phyloP scores from a whole-genome alignment of 2,113 vertebrate species.

The Numenius arquata region DNA sequence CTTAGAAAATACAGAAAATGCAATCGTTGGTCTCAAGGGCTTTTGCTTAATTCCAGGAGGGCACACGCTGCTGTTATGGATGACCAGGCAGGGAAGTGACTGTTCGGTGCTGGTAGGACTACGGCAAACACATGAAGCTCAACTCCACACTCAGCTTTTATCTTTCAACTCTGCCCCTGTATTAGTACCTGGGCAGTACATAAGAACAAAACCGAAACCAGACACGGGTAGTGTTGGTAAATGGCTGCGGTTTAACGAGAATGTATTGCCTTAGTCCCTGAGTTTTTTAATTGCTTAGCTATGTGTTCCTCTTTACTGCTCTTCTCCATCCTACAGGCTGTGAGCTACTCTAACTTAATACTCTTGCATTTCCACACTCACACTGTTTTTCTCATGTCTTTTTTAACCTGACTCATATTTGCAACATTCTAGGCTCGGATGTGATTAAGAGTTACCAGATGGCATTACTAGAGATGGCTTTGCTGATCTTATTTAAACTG shows the following conservation, averaged over 20 bases:
- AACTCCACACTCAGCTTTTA: not conserved
- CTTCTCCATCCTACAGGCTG: not conserved
- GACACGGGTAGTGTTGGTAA: rapidly evolving
- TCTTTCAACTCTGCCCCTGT: not conserved
- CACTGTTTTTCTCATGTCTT: not conserved
- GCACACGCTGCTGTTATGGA: rapidly evolving
- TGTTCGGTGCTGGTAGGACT: not conserved
- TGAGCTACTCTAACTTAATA: not conserved
- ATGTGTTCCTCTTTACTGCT: not conserved
- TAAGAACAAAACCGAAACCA: not conserved
- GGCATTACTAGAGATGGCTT: constrained; percentile 22
- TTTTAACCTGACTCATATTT: constrained; percentile 38
- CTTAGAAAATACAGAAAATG: not conserved
- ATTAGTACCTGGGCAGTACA: not conserved
- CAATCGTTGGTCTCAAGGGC: not conserved
- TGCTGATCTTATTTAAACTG: constrained; percentile 42
- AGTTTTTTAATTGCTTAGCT: not conserved
- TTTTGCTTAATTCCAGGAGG: not conserved
- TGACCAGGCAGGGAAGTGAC: not conserved
- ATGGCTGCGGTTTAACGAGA: not conserved
- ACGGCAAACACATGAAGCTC: not conserved
- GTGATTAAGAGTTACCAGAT: constrained; percentile 49
- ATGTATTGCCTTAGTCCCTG: not conserved
- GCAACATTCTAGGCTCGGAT: not conserved
- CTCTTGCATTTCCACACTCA: not conserved